Evolutionary conservation across 2,797 vertebrate species (phyloP).

Genomic region (Tokudaia tokunoshimensis): DNA sequence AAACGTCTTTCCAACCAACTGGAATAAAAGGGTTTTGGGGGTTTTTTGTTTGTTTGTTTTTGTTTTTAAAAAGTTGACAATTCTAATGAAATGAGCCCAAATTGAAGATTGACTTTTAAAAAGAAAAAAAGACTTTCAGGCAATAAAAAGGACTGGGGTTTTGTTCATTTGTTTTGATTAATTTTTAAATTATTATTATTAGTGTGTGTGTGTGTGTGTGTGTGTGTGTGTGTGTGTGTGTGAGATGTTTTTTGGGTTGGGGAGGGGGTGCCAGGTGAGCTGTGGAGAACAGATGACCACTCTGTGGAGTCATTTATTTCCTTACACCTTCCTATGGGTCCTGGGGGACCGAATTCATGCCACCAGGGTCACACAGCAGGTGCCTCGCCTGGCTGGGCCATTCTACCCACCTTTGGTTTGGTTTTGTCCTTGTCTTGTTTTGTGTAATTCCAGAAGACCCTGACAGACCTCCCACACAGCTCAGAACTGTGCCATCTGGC

Average conservation of each 20-base stretch:
- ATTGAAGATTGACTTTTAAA: neutral
- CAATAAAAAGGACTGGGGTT: neutral
- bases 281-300: neutral
- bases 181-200: neutral
- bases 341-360: neutral
- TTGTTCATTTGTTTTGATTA: neutral
- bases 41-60: neutral
- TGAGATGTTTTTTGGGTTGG: neutral
- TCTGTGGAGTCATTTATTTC: neutral
- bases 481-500: neutral
- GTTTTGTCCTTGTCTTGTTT: neutral
- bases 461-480: neutral
- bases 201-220: neutral
- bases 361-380: neutral
- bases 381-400: neutral
- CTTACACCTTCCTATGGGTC: neutral
- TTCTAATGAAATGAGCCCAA: neutral
- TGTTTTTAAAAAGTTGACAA: neutral
- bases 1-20: neutral
- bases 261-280: accelerated
- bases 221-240: neutral
- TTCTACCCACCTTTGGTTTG: neutral
- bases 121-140: neutral
- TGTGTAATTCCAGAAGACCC: neutral
- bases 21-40: neutral